Evolutionary conservation across 2,113 vertebrate species (phyloP).

Genomic region (Phasianus colchicus): DNA sequence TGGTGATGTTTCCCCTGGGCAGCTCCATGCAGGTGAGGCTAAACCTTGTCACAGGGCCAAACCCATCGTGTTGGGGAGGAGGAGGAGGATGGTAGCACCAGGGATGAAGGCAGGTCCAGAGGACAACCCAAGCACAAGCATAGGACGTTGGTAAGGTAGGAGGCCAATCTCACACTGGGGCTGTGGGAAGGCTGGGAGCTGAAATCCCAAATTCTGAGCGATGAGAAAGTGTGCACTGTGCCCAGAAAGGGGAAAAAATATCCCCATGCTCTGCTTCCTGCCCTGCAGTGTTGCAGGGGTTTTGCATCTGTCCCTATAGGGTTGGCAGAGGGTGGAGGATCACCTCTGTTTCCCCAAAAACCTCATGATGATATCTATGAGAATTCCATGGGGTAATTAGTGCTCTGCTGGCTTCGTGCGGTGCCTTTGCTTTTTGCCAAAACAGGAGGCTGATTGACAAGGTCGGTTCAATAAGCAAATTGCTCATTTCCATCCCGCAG

Average conservation of each 20-base stretch:
- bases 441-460: background rate
- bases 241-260: background rate
- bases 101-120: background rate
- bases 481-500: background rate
- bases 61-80: background rate
- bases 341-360: background rate
- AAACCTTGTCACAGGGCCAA: background rate
- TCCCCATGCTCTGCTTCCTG: background rate
- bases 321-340: background rate
- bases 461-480: constrained; percentile 26
- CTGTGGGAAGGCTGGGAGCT: rapidly evolving
- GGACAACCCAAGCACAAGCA: background rate
- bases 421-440: background rate
- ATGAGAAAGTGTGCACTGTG: rapidly evolving
- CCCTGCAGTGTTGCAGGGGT: background rate
- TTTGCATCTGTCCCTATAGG: background rate
- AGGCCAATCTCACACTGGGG: background rate
- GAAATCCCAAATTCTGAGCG: background rate
- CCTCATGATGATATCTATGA: background rate
- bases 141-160: background rate
- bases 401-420: background rate
- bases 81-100: background rate
- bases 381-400: background rate
- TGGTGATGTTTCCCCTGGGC: background rate
- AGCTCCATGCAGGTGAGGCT: background rate